phyloP scores from a whole-genome alignment of 2,888 invertebrate species.

The Andrena flavipes region DNA sequence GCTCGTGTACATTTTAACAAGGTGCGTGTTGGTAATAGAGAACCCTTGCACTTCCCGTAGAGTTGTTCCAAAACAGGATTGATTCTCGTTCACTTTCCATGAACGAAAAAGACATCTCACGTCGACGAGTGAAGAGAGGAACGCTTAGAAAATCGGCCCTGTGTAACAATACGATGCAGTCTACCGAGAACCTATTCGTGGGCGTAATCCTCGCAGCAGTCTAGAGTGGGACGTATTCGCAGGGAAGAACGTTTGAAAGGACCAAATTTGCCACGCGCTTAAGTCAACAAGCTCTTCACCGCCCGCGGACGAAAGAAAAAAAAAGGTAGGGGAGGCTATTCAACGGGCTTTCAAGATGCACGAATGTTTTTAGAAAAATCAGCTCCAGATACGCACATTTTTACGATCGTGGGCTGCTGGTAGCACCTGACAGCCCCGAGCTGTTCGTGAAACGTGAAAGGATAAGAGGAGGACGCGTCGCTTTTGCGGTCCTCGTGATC shows the following conservation, averaged over 20 bases:
- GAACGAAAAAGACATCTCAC: conserved; percentile 26
- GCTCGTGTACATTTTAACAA: neutral
- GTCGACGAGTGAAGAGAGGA: neutral
- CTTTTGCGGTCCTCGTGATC: conserved; percentile 78
- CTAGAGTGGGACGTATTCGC: conserved; percentile 29
- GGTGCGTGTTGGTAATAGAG: neutral
- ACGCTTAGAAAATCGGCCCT: neutral
- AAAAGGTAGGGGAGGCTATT: conserved; percentile 45
- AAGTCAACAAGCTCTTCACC: conserved; percentile 81
- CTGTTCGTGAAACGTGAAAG: conserved; percentile 71
- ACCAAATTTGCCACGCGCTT: conserved; percentile 83
- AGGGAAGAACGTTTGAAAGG: conserved; percentile 77
- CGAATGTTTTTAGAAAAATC: conserved; percentile 77
- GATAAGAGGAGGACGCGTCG: conserved; percentile 64
- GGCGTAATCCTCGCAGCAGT: conserved; percentile 58
- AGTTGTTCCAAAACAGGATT: conserved; percentile 9
- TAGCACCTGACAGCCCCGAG: conserved; percentile 81
- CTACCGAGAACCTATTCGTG: conserved; percentile 42
- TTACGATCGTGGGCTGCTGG: conserved; percentile 61
- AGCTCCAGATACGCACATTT: conserved; percentile 68
- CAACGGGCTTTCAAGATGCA: conserved; percentile 68
- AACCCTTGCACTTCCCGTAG: neutral
- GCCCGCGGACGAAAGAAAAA: conserved; percentile 35
- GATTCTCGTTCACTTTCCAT: conserved; percentile 6
- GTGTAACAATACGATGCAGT: conserved; percentile 55